phyloP scores from a whole-genome alignment of 2,888 invertebrate genomes.

The Apodemia hepburni region DNA sequence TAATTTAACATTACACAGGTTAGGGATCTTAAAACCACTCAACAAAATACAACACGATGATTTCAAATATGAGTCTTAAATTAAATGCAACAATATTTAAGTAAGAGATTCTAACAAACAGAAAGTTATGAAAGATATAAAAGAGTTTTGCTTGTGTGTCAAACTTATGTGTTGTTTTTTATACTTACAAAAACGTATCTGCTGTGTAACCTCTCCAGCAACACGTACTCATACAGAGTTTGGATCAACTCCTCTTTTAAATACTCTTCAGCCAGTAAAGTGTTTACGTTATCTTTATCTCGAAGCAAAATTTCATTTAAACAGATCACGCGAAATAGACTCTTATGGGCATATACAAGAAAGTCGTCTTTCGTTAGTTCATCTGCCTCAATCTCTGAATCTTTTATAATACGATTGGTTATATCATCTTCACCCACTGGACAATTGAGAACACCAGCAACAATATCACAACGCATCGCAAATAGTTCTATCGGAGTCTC shows the following conservation, averaged over 20 bases:
- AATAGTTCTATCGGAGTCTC: slow-evolving; percentile 27
- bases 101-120: no score
- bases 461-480: slow-evolving; percentile 44
- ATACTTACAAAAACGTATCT: slow-evolving; percentile 58
- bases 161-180: no score
- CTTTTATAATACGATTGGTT: slow-evolving; percentile 33
- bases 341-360: slow-evolving; percentile 33
- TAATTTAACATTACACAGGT: no score
- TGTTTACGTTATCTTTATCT: slow-evolving; percentile 21
- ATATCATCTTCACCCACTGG: slow-evolving; percentile 42
- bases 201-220: slow-evolving; percentile 44
- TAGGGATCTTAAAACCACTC: no score
- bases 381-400: slow-evolving; percentile 24
- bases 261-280: slow-evolving; percentile 33
- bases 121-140: no score
- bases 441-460: slow-evolving; percentile 44
- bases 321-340: slow-evolving; percentile 43
- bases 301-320: slow-evolving; percentile 34
- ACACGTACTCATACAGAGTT: slow-evolving; percentile 41
- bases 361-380: slow-evolving; percentile 40
- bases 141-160: no score
- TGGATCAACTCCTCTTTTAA: slow-evolving; percentile 36
- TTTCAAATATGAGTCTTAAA: no score
- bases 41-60: no score
- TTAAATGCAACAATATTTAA: no score